phyloP scores from a whole-genome alignment of 2,113 vertebrate species.

The Catharus bicknelli region DNA sequence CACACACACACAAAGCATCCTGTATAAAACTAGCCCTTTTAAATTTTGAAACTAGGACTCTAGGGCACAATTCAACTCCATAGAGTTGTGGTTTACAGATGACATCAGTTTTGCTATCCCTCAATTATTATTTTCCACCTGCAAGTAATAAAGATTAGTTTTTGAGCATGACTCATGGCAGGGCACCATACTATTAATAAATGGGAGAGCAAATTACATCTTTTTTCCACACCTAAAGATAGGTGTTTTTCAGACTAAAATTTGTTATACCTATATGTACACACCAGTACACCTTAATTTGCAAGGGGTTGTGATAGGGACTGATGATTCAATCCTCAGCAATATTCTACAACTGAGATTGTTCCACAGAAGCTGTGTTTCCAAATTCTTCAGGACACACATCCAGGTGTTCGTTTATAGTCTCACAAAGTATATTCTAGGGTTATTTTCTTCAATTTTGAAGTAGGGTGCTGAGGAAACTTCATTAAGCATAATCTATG shows the following conservation, averaged over 20 bases:
- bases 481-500: not conserved
- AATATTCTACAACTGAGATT: not conserved
- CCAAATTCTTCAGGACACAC: not conserved
- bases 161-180: not conserved
- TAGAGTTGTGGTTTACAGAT: not conserved
- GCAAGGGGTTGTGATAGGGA: rapidly evolving
- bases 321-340: not conserved
- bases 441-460: not conserved
- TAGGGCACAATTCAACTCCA: not conserved
- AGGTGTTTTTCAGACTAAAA: not conserved
- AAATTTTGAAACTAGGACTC: not conserved
- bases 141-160: not conserved
- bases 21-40: not conserved
- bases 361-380: not conserved
- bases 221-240: not conserved
- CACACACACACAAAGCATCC: not conserved
- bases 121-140: not conserved
- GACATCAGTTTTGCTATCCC: rapidly evolving
- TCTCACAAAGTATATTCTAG: not conserved
- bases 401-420: not conserved
- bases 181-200: not conserved
- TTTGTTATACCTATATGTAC: not conserved
- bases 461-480: not conserved
- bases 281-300: not conserved
- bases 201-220: not conserved